Base-by-base conservation (phyloP, 2,888 invertebrate genomes). In the Parasteatoda lunata region DNA sequence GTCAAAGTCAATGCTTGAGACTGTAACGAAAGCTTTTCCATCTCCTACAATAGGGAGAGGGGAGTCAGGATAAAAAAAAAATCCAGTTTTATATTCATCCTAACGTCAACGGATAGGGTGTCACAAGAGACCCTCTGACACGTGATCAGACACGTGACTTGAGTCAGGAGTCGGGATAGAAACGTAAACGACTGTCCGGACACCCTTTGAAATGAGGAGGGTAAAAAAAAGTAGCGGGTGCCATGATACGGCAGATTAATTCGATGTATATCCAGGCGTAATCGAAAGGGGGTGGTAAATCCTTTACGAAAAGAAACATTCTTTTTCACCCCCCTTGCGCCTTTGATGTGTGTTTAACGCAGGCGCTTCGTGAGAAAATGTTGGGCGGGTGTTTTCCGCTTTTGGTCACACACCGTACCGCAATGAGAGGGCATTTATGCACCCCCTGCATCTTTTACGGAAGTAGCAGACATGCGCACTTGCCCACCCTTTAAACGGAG, bases 351-450 rank as follows among this genome's bases (percentile, higher is more conserved):
- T 68, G 49, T 52, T 52, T 65, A 54, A n/a, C 59, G 64, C 47
- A 48, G 65, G 64, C 15, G 7, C 64, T n/a, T 59, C 76, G 77
- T 77, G 76, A 77, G 83, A 69, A 77, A 79, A 71, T 71, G 65
- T 51, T 45, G 80, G 84, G 84, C 84, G 84, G 84, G 84, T 85
- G 84, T 85, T 79, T 85, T 85, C 84, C 84, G 84, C 69, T 85
- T 85, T 76, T 85, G 84, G 84, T 85, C 84, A 70, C 84, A 75
- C 64, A 65, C 59, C 68, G 75, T 68, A 85, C 84, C 84, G 71
- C 84, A 85, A 85, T 75, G 84, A 78, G 78, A 66, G 84, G 84
- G 83, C 84, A 77, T 77, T 77, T 84, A 78, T 64, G 68, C 77
- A 78, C 73, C 78, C 68, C 49, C 30, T 73, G 49, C 6, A 52